phyloP scores from a whole-genome alignment of 2,888 invertebrate genomes.

The Quadriops clusia region DNA sequence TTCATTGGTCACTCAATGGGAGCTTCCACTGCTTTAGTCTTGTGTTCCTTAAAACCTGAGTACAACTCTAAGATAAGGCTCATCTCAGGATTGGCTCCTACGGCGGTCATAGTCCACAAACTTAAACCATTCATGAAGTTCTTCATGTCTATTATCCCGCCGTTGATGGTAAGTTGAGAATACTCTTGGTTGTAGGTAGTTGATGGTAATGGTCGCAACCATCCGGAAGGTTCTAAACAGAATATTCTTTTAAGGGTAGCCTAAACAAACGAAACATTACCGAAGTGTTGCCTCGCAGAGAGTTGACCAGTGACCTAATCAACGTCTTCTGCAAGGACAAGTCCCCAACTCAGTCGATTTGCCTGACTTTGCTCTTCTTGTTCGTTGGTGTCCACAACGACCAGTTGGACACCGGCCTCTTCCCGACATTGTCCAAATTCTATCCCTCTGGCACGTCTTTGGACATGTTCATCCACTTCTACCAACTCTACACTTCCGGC shows the following conservation, averaged over 20 bases:
- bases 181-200: no score
- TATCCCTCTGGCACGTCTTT: constrained; percentile 42
- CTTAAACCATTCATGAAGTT: constrained; percentile 19
- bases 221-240: background rate
- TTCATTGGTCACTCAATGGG: constrained; percentile 58
- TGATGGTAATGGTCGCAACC: background rate
- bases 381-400: constrained; percentile 44
- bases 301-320: constrained; percentile 23
- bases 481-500: constrained; percentile 28
- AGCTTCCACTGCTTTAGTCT: constrained; percentile 37
- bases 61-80: constrained; percentile 31
- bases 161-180: constrained; percentile 14
- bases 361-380: constrained; percentile 48
- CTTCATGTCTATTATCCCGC: constrained; percentile 14
- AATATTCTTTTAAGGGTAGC: constrained; percentile 7
- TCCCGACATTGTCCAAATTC: constrained; percentile 27
- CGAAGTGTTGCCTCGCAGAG: constrained; percentile 30
- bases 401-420: constrained; percentile 43
- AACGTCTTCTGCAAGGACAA: constrained; percentile 36
- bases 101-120: constrained; percentile 25
- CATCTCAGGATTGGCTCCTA: constrained; percentile 31
- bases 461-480: constrained; percentile 37
- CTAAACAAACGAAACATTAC: constrained; percentile 14
- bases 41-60: constrained; percentile 33
- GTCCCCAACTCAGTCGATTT: constrained; percentile 39